Percentiles rank a stretch among this genome's conserved stretches.
Conservation (phyloP, 1,140 invertebrate species). For the Tetragnatha versicolor region DNA sequence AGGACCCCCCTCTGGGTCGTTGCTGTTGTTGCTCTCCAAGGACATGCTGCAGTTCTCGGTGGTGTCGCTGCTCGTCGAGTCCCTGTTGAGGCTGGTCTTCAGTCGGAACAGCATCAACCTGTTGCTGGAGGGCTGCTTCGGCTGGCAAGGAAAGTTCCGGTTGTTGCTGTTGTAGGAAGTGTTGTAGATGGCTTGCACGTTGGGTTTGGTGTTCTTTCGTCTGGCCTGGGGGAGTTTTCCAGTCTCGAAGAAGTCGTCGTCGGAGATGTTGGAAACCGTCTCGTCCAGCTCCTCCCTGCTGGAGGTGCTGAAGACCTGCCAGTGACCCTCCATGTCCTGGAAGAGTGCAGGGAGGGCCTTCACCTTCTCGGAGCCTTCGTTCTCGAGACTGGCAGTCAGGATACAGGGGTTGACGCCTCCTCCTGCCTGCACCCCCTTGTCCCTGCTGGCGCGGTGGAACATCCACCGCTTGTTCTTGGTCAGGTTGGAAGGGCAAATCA, state of each 20-base stretch:
- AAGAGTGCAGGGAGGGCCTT: constrained; percentile 38
- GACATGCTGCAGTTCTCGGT: constrained; percentile 49
- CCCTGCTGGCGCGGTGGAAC: constrained; percentile 18
- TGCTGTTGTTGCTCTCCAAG: constrained; percentile 49
- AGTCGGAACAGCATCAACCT: constrained; percentile 25
- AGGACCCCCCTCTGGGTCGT: constrained; percentile 9
- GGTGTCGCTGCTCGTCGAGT: constrained; percentile 51
- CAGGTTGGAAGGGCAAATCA: constrained; percentile 30
- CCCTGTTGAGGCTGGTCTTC: constrained; percentile 30
- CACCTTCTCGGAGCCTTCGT: constrained; percentile 43
- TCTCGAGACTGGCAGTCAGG: constrained; percentile 33
- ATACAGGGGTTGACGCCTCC: constrained; percentile 29
- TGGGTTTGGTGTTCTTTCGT: background rate
- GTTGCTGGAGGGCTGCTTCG: background rate
- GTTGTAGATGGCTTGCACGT: constrained; percentile 42
- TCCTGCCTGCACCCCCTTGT: background rate
- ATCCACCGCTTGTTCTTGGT: constrained; percentile 34
- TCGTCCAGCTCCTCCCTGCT: constrained; percentile 50
- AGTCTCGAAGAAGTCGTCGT: constrained; percentile 47
- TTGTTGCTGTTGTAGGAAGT: constrained; percentile 20
- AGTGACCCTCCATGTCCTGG: constrained; percentile 40
- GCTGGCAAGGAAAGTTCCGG: background rate
- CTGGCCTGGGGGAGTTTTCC: background rate
- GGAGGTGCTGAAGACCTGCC: constrained; percentile 45
- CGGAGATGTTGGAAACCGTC: constrained; percentile 38